Conservation (phyloP, 2,797 vertebrate genomes). For the Cynopterus sphinx region DNA sequence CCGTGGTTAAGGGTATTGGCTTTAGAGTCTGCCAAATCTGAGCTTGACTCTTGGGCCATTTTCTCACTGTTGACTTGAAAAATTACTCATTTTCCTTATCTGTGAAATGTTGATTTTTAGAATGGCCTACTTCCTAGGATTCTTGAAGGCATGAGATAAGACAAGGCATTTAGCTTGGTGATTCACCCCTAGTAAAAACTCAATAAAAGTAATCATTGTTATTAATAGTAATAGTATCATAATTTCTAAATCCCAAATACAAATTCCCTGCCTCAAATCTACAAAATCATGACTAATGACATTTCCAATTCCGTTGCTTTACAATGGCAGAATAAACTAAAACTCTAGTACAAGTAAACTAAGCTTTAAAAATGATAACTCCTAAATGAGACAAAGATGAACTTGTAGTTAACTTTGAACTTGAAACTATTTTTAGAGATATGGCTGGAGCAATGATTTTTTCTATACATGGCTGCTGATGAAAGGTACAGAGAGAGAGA, state of each 20-base stretch:
- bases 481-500: neutral
- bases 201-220: slow-evolving; percentile 12
- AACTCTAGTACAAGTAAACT: neutral
- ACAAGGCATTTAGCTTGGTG: neutral
- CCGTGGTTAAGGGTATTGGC: neutral
- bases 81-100: neutral
- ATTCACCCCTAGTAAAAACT: neutral
- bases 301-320: slow-evolving; percentile 16
- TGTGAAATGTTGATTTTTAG: neutral
- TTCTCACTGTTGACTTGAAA: neutral
- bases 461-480: neutral
- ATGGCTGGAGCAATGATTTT: neutral
- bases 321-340: neutral
- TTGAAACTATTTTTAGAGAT: slow-evolving; percentile 24
- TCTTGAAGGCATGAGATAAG: neutral
- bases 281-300: neutral
- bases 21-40: neutral
- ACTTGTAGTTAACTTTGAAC: neutral
- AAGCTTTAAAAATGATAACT: neutral
- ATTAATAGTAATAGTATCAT: neutral
- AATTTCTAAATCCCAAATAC: slow-evolving; percentile 13
- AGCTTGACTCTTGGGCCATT: neutral
- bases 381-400: neutral
- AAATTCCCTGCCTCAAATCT: slow-evolving; percentile 18
- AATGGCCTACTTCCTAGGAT: neutral